These are phyloP conservation scores for Heliconius aoede DNA, from an alignment of 2,888 invertebrate species.

Conservation along the genomic window DNA sequence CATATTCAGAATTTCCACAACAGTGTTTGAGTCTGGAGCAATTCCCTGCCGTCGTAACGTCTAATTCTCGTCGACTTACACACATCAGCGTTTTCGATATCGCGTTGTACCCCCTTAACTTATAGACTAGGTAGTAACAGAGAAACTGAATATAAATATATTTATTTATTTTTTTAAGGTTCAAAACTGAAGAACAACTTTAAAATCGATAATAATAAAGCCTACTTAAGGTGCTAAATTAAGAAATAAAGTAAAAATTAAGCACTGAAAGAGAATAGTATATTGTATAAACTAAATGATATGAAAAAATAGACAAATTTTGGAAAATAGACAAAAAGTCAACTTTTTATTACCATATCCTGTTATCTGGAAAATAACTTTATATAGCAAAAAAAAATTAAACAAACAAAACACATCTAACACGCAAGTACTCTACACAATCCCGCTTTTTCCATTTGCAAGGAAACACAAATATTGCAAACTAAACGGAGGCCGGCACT, in stretches of 20 bases:
- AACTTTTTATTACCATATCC: too few species aligned
- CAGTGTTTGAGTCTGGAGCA: conserved; percentile 60
- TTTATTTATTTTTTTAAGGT: too few species aligned
- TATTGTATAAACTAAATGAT: too few species aligned
- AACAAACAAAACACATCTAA: conserved; percentile 37
- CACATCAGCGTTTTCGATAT: conserved; percentile 84
- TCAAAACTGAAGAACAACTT: too few species aligned
- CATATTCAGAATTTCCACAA: conserved; percentile 49
- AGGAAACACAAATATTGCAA: conserved; percentile 81
- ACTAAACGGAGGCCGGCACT: conserved; percentile 79
- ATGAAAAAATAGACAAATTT: too few species aligned
- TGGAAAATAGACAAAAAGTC: too few species aligned
- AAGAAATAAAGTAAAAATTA: too few species aligned
- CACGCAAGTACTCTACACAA: conserved; percentile 53
- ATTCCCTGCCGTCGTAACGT: conserved; percentile 83
- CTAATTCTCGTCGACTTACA: conserved; percentile 84
- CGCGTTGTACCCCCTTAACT: conserved; percentile 73
- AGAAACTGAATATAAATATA: conserved; percentile 25
- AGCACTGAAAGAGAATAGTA: too few species aligned
- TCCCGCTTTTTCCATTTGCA: conserved; percentile 79
- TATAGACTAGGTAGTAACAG: conserved; percentile 58
- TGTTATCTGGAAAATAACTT: background rate
- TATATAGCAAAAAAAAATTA: background rate
- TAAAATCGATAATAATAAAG: too few species aligned
- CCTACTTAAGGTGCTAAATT: too few species aligned